Conservation (phyloP, 2,113 vertebrate genomes). For the Sapajus apella region DNA sequence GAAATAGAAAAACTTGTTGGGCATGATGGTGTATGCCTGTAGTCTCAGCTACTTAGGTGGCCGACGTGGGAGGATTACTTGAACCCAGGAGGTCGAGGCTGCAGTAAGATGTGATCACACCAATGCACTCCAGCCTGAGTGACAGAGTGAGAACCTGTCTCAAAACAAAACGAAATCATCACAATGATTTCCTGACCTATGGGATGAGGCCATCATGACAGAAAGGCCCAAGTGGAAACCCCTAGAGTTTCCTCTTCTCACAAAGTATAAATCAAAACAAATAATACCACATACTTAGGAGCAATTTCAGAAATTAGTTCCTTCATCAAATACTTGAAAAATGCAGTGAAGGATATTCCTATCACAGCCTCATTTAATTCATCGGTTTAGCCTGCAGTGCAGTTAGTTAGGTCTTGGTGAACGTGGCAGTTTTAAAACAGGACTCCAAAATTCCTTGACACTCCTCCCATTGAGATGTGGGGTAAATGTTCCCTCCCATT, state of each 20-base stretch:
- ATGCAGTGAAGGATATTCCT: not conserved
- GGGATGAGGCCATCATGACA: not conserved
- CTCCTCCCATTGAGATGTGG: not conserved
- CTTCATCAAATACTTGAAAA: not conserved
- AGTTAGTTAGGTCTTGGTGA: not conserved
- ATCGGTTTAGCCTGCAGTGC: not conserved
- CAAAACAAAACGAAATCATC: not conserved
- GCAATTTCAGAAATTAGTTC: not conserved
- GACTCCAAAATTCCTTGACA: not conserved
- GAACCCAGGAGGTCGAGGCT: not conserved
- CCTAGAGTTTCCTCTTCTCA: not conserved
- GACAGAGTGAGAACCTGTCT: not conserved
- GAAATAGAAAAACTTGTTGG: not conserved
- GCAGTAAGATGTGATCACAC: not conserved
- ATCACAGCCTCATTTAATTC: not conserved
- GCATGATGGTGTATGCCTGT: not conserved
- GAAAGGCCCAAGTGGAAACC: not conserved
- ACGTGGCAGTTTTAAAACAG: not conserved
- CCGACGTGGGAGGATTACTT: not conserved
- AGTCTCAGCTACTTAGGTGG: not conserved
- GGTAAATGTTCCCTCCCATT: not conserved
- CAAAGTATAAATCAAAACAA: not conserved
- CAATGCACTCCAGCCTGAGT: not conserved
- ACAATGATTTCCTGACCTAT: not conserved
- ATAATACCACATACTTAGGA: not conserved